phyloP scores from a whole-genome alignment of 1,140 invertebrate genomes.

The Acromyrmex heyeri region DNA sequence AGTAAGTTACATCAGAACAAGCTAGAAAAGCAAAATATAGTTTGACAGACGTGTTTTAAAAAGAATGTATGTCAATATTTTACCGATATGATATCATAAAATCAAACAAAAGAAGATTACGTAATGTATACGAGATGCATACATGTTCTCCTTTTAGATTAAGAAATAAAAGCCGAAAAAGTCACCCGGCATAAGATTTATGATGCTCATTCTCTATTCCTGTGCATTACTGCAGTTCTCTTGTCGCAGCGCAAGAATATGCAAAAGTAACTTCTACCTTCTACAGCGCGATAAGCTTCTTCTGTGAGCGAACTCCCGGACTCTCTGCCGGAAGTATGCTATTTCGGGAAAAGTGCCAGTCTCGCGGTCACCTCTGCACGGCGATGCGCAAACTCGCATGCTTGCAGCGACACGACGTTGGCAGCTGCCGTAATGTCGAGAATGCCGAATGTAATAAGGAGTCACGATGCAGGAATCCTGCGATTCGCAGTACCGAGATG shows the following conservation, averaged over 20 bases:
- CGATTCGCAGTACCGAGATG: neutral
- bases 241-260: conserved; percentile 25
- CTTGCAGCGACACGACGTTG: neutral
- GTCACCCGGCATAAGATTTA: neutral
- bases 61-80: neutral
- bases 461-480: neutral
- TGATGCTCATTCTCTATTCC: conserved; percentile 9
- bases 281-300: conserved; percentile 34
- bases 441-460: conserved; percentile 31
- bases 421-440: neutral
- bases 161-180: conserved; percentile 11
- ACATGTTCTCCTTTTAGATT: neutral
- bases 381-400: neutral
- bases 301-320: neutral
- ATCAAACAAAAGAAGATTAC: neutral
- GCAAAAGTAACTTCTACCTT: conserved; percentile 5
- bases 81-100: neutral
- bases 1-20: conserved; percentile 6
- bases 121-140: neutral
- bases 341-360: conserved; percentile 38
- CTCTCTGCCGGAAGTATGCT: neutral
- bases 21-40: neutral
- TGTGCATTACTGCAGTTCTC: neutral
- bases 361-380: neutral
- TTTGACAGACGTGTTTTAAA: neutral